Percentiles rank a stretch among this genome's conserved stretches.
Conservation (phyloP, 53 echinoderm and acorn worm genomes). For the Arbacia lixula region DNA sequence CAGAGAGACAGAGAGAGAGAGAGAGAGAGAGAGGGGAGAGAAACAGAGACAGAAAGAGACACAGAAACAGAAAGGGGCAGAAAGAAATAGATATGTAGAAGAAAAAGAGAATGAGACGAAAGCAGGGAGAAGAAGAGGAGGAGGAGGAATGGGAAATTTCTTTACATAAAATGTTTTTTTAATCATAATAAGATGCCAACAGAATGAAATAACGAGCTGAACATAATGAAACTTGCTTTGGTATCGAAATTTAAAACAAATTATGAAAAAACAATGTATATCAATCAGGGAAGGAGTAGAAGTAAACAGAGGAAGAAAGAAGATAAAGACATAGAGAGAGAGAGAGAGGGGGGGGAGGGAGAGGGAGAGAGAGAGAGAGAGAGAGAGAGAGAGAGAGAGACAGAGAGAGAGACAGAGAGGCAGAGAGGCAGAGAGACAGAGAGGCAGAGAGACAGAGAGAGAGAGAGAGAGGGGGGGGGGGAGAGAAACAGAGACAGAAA, state of each 20-base stretch:
- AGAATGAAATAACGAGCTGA: too few relatives aligned
- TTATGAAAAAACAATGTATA: neutral
- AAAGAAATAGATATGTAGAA: neutral
- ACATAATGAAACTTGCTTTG: too few relatives aligned
- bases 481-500: neutral
- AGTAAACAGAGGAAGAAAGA: neutral
- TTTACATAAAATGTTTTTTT: too few relatives aligned
- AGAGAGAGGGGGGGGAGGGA: neutral
- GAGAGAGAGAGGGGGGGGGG: neutral
- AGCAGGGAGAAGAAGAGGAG: neutral
- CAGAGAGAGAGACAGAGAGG: neutral
- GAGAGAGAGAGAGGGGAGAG: neutral
- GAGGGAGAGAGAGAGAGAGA: neutral
- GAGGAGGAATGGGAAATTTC: neutral
- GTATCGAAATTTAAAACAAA: neutral
- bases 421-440: neutral
- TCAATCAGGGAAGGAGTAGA: neutral
- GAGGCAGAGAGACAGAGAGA: too few relatives aligned
- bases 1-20: neutral
- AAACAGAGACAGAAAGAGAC: neutral
- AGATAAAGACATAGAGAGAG: conserved; percentile 11
- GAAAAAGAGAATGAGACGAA: neutral
- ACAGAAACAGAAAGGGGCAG: neutral
- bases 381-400: neutral
- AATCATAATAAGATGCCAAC: too few relatives aligned